Base-by-base conservation (phyloP, 2,113 vertebrate species). In the Caranx melampygus region DNA sequence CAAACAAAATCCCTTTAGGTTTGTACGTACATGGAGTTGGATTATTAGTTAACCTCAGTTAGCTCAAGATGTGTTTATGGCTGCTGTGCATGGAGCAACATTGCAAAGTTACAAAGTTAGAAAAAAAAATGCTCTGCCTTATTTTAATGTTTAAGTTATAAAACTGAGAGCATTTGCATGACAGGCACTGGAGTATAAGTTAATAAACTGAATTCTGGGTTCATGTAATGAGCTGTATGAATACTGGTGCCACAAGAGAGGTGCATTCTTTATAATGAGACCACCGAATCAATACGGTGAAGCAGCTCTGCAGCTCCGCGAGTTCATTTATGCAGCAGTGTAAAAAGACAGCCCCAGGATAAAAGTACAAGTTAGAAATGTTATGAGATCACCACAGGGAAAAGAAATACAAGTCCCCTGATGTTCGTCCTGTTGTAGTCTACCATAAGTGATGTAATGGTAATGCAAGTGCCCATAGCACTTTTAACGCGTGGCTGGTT, bases 191-290 rank as follows among this genome's bases (percentile, higher is more conserved):
- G 58, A 73, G 69, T 78, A 31, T 42, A 47, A 69, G 72, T 78
- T 78, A 74, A 82, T 81, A 78, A 82, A 79, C 31, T 31, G 80
- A 84, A 86, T 82, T 72, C 65, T 71, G 55, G 60, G 61, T 74
- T 81, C 58, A 72, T 69, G 76, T 86, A 83, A 92, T 83, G 65
- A 85, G 79, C 62, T 69, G 75, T 52, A 78, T 88, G 78, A 83
- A 87, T 62, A 34, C 63, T 55, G 20, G 62, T 74, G 85, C 86
- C 90, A 78, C 88, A 67, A 63, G 89, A 88, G 88, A 87, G 72
- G 72, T 72, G 42, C 16, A 70, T 83, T 86, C 84, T 67, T 88
- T 79, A 74, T 79, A 85, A 89, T 86, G 78, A 87, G 82, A 84
- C 77, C 84, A 64, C 75, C 63, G 59, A 87, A 89, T 90, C 77